A percentile compares a stretch with the other conserved stretches of the same genome.
Conservation (phyloP, 2,797 vertebrate genomes). For the Platyrinchus mystaceus region DNA sequence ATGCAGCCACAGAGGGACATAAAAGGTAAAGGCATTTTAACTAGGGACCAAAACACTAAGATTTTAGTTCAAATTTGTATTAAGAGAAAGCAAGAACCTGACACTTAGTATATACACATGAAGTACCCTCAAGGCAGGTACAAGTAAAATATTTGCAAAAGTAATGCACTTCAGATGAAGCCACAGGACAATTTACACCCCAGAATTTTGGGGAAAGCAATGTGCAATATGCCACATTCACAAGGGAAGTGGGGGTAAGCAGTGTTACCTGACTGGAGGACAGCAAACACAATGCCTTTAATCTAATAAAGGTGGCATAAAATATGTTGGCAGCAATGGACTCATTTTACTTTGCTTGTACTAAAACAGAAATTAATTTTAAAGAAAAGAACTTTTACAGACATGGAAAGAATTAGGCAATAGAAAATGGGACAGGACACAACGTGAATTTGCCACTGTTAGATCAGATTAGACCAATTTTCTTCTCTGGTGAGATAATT, state of each 20-base stretch:
- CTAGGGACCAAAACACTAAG: neutral
- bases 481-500: neutral
- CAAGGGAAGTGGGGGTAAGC: neutral
- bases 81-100: neutral
- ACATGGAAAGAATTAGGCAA: neutral
- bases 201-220: neutral
- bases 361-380: neutral
- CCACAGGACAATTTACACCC: neutral
- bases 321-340: neutral
- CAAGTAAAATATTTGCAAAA: neutral
- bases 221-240: neutral
- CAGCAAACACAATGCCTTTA: neutral
- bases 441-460: neutral
- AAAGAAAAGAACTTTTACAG: neutral
- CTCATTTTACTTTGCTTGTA: neutral
- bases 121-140: neutral
- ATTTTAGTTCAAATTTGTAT: neutral
- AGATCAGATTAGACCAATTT: neutral
- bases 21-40: neutral
- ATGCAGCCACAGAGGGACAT: neutral
- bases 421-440: neutral
- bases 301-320: neutral
- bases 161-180: neutral
- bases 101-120: neutral
- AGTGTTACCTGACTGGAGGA: neutral